phyloP scores from a whole-genome alignment of 2,113 vertebrate genomes.

The Plecturocebus donacophilus region DNA sequence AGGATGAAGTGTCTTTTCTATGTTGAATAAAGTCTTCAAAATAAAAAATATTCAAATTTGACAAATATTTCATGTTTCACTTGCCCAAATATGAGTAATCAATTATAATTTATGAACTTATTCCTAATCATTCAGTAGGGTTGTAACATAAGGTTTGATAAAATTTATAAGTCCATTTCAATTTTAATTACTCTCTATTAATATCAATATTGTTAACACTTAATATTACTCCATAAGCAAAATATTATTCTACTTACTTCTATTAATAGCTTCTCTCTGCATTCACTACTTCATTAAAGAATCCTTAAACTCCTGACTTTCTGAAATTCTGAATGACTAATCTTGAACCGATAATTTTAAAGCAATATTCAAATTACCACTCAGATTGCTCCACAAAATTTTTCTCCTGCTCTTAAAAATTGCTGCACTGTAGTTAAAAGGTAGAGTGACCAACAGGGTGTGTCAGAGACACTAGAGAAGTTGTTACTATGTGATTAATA shows the following conservation, averaged over 20 bases:
- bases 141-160: background rate
- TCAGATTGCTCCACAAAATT: background rate
- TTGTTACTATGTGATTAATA: background rate
- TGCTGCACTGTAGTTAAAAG: background rate
- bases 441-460: background rate
- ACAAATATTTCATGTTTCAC: background rate
- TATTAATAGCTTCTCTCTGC: background rate
- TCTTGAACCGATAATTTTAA: background rate
- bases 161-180: constrained; percentile 10
- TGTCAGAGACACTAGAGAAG: background rate
- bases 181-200: background rate
- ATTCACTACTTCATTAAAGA: background rate
- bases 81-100: background rate
- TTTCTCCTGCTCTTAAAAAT: background rate
- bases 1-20: background rate
- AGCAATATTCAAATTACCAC: background rate
- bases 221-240: background rate
- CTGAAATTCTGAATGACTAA: background rate
- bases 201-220: background rate
- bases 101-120: background rate
- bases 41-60: constrained; percentile 8
- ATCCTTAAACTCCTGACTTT: background rate
- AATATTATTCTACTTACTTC: constrained; percentile 17
- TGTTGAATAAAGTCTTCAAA: background rate
- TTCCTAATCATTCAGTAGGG: constrained; percentile 9